These are phyloP conservation scores for Drosophila neonasuta DNA, from an alignment of 2,888 invertebrate genomes.

Conservation along the genomic window DNA sequence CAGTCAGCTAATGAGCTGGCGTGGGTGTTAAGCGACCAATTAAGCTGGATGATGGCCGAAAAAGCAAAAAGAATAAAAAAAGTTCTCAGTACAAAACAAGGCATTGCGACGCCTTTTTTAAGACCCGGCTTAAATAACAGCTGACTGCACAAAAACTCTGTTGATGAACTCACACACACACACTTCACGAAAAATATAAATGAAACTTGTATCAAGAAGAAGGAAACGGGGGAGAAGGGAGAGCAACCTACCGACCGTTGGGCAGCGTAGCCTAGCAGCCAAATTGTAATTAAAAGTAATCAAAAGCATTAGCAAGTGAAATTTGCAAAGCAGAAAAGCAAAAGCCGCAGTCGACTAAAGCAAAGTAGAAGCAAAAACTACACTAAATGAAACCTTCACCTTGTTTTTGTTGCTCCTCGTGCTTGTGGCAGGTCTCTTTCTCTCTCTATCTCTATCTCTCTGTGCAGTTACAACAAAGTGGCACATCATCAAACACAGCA, in stretches of 20 bases:
- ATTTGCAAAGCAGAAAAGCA: constrained; percentile 52
- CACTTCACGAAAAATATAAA: no score
- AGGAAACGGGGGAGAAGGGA: neutral
- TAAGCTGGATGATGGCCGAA: constrained; percentile 52
- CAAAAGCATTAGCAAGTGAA: constrained; percentile 72
- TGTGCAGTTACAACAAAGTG: constrained; percentile 33
- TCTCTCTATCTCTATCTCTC: neutral
- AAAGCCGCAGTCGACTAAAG: constrained; percentile 30
- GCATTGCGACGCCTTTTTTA: constrained; percentile 40
- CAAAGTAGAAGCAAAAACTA: constrained; percentile 20
- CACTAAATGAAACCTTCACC: constrained; percentile 20
- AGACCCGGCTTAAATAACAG: constrained; percentile 49
- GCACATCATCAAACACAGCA: constrained; percentile 48
- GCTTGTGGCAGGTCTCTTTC: constrained; percentile 27
- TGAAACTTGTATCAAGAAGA: neutral
- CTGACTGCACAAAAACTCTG: constrained; percentile 68
- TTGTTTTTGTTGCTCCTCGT: constrained; percentile 1
- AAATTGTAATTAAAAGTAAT: constrained; percentile 75
- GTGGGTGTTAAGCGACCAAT: constrained; percentile 64
- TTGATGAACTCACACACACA: constrained; percentile 20
- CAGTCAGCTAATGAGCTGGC: constrained; percentile 38
- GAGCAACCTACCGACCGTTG: constrained; percentile 1
- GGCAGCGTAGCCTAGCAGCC: constrained; percentile 65
- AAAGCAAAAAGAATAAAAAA: constrained; percentile 15
- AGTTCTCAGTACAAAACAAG: constrained; percentile 7